phyloP scores from a whole-genome alignment of 2,888 invertebrate genomes.

The Nymphalis polychloros region DNA sequence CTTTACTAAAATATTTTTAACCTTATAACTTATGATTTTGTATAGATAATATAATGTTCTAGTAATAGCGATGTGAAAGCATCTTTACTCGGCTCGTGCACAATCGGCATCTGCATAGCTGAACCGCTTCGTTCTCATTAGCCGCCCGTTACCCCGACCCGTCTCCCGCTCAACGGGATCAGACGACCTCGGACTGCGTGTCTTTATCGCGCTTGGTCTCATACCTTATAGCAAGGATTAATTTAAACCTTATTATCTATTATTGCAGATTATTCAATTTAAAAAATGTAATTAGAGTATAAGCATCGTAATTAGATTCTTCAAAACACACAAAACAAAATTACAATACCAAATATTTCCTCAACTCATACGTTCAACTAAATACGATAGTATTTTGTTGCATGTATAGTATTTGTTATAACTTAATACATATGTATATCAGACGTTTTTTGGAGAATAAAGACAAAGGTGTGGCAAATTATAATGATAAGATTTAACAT shows the following conservation, averaged over 20 bases:
- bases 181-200: constrained; percentile 47
- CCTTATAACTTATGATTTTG: no score
- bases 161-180: constrained; percentile 52
- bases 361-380: no score
- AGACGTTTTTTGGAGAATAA: no score
- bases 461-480: no score
- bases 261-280: background rate
- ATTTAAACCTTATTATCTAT: constrained; percentile 11
- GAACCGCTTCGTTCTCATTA: constrained; percentile 76
- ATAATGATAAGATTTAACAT: no score
- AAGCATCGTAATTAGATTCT: background rate
- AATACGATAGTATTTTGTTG: no score
- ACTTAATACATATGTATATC: no score
- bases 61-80: constrained; percentile 22
- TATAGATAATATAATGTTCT: background rate
- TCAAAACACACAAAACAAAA: no score
- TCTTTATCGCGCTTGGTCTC: constrained; percentile 28
- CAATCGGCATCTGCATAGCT: constrained; percentile 73
- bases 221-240: constrained; percentile 23
- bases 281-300: background rate
- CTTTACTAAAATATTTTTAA: no score
- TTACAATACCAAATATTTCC: no score
- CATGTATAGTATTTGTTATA: no score
- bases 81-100: constrained; percentile 42
- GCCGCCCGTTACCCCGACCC: constrained; percentile 66